Evolutionary conservation across 2,797 vertebrate genomes (phyloP).

Genomic region (Simalia tracyae): DNA sequence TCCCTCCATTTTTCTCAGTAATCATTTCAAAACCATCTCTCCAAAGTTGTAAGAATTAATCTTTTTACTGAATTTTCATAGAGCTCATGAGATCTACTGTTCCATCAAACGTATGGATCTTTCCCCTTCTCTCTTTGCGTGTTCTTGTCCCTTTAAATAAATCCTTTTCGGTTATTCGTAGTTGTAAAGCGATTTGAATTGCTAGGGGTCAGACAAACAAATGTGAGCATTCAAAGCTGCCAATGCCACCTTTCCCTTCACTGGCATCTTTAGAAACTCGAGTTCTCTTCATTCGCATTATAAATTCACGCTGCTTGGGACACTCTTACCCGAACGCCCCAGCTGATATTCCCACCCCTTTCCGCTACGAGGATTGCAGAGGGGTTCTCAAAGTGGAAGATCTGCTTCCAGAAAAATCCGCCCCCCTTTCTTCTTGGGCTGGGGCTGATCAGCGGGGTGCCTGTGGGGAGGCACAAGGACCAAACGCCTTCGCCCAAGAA

Average conservation of each 20-base stretch:
- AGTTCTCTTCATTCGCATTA: neutral
- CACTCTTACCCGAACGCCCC: neutral
- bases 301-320: neutral
- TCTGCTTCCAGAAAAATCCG: neutral
- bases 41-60: neutral
- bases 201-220: neutral
- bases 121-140: neutral
- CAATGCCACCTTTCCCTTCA: too few relatives aligned
- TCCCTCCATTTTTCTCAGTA: neutral
- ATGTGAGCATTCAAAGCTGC: neutral
- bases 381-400: too few relatives aligned
- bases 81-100: neutral
- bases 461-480: neutral
- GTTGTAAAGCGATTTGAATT: too few relatives aligned
- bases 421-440: too few relatives aligned
- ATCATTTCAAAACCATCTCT: neutral
- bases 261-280: too few relatives aligned
- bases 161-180: neutral
- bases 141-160: neutral
- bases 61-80: neutral
- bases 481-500: neutral
- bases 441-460: too few relatives aligned
- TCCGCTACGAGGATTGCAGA: accelerated
- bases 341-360: neutral
- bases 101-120: neutral